Evolutionary conservation across 2,113 vertebrate species (phyloP), one percentile per base, ranked within the genome.

Genomic region (Choloepus hoffmanni): DNA sequence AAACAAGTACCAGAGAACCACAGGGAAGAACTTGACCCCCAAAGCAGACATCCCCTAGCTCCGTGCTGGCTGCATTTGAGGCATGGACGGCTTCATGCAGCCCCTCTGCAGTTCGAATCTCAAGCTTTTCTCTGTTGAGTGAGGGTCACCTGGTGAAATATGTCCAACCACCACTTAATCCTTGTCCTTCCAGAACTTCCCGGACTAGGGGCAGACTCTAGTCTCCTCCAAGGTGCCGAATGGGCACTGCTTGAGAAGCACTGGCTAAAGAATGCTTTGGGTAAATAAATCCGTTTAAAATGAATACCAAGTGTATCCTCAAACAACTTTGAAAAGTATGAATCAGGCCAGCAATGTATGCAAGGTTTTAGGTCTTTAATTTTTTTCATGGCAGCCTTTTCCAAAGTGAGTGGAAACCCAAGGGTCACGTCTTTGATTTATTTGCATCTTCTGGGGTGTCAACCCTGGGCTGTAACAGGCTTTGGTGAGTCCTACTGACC

Each of bases 401-500:
- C 50, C 63, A 16, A 73, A 68, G 74, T 7, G 4, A 33, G 24
- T 14, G 19, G 30, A 70, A 50, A 26, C 48, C 77, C 30, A 5
- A 48, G 5, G 68, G 78, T 16, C 15, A 0, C 0, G 1, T 53
- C 67, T 48, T 85, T 2, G 0, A 7, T 3, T 36, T 50, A 7
- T n/a, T 14, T 55, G 12, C 10, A 9, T 10, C 18, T 40, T 13
- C 48, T 40, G 11, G 18, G 15, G 50, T 28, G 14, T 55, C 9
- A 13, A 45, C 73, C 23, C 7, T 10, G 12, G 21, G n/a, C 26
- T 10, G 13, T 0, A 11, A 40, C 5, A 19, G n/a, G 67, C 23
- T 92, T 82, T 43, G 1, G 3, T 0, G 48, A 67, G 7, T 0
- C 1, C 62, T 9, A 36, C 4, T 2, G n/a, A 16, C 15, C 0